These are phyloP conservation scores for Balanococcus diminutus DNA, from an alignment of 2,888 invertebrate species.

Conservation along the genomic window DNA sequence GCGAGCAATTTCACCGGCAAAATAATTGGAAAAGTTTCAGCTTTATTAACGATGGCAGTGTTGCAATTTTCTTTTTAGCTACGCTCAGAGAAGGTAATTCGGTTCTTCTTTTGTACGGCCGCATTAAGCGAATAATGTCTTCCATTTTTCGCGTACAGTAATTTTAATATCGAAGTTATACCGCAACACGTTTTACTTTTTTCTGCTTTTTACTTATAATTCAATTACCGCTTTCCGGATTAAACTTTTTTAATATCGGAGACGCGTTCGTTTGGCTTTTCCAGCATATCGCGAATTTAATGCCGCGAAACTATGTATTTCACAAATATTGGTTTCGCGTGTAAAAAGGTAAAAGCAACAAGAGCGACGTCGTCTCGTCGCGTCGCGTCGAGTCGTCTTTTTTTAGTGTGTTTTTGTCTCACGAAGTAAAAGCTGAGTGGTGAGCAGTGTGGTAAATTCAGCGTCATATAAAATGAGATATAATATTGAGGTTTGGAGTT, in stretches of 20 bases:
- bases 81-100: slow-evolving; percentile 32
- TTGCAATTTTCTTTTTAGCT: slow-evolving; percentile 40
- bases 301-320: slow-evolving; percentile 34
- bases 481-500: no score
- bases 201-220: slow-evolving; percentile 45
- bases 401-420: neutral
- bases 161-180: slow-evolving; percentile 53
- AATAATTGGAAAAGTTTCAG: slow-evolving; percentile 52
- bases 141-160: slow-evolving; percentile 48
- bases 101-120: slow-evolving; percentile 48
- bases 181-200: slow-evolving; percentile 51
- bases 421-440: neutral
- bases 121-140: slow-evolving; percentile 53
- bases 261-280: slow-evolving; percentile 1
- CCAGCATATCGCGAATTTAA: slow-evolving; percentile 34
- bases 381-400: neutral
- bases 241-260: slow-evolving; percentile 52
- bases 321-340: neutral
- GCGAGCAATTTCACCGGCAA: slow-evolving; percentile 35
- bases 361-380: neutral
- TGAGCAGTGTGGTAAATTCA: no score
- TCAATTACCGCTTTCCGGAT: slow-evolving; percentile 50
- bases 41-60: slow-evolving; percentile 51
- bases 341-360: neutral
- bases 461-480: no score